Conservation (phyloP, 2,888 invertebrate species). For the Drosophila ezoana region DNA sequence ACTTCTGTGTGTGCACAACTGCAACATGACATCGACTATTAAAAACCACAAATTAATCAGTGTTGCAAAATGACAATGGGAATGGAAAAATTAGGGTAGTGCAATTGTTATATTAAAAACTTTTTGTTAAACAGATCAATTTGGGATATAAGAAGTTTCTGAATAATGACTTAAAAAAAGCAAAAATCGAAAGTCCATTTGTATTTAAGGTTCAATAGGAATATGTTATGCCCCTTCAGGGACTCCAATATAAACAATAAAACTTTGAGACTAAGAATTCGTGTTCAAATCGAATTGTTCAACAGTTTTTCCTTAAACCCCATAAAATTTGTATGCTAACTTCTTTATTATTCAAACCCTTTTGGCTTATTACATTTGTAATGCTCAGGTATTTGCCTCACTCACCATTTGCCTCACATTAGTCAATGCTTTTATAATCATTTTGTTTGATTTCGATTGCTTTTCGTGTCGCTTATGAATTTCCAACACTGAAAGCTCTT, state of each 20-base stretch:
- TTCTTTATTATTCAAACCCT: background rate
- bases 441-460: conserved; percentile 5
- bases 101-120: no score
- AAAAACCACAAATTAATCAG: conserved; percentile 39
- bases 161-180: no score
- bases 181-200: no score
- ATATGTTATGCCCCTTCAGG: no score
- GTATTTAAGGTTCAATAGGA: no score
- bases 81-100: background rate
- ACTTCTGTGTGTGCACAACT: conserved; percentile 9
- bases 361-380: conserved; percentile 1
- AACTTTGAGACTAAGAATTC: no score
- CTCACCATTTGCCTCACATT: conserved; percentile 3
- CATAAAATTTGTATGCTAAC: background rate
- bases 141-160: no score
- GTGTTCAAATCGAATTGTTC: background rate
- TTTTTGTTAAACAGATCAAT: no score
- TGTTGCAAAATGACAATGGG: conserved; percentile 3
- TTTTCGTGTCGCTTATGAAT: conserved; percentile 9
- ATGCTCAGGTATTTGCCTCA: conserved; percentile 22
- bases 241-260: no score
- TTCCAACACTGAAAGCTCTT: conserved; percentile 6
- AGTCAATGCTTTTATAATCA: conserved; percentile 6
- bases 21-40: conserved; percentile 11
- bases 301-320: background rate